These are phyloP conservation scores for Cygnus atratus DNA, from an alignment of 2,113 vertebrate genomes.

Conservation along the genomic window DNA sequence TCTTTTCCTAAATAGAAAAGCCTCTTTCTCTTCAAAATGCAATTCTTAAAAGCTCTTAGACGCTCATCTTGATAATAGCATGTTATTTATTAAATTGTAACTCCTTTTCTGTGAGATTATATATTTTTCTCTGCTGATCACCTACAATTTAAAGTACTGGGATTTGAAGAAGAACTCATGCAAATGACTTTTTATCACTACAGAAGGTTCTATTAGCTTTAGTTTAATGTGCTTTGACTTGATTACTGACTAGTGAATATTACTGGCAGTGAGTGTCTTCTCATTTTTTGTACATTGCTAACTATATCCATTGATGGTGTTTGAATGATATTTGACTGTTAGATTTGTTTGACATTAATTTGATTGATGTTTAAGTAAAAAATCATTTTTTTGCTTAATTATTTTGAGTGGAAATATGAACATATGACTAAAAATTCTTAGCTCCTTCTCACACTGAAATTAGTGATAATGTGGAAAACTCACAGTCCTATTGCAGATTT, in stretches of 20 bases:
- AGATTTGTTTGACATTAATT: background rate
- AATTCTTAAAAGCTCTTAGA: background rate
- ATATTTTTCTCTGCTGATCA: background rate
- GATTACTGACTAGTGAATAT: background rate
- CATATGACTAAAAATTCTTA: background rate
- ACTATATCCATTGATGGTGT: rapidly evolving
- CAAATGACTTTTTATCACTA: background rate
- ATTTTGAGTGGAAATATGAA: background rate
- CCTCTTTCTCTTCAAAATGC: background rate
- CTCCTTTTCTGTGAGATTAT: background rate
- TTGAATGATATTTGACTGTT: background rate
- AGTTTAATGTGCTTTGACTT: background rate
- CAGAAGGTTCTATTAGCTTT: background rate
- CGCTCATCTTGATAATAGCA: background rate
- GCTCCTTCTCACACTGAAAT: background rate
- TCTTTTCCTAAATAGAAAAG: background rate
- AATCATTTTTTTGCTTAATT: background rate
- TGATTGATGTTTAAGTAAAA: background rate
- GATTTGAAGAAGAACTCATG: background rate
- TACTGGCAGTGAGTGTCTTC: background rate
- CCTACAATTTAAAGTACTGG: background rate
- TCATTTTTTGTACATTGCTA: background rate
- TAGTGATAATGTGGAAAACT: background rate
- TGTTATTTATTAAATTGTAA: background rate
- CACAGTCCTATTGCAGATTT: background rate